A percentile compares a stretch with the other conserved stretches of the same genome.
Conservation (phyloP, 2,888 invertebrate species). For the Hydroisotoma schaefferi region DNA sequence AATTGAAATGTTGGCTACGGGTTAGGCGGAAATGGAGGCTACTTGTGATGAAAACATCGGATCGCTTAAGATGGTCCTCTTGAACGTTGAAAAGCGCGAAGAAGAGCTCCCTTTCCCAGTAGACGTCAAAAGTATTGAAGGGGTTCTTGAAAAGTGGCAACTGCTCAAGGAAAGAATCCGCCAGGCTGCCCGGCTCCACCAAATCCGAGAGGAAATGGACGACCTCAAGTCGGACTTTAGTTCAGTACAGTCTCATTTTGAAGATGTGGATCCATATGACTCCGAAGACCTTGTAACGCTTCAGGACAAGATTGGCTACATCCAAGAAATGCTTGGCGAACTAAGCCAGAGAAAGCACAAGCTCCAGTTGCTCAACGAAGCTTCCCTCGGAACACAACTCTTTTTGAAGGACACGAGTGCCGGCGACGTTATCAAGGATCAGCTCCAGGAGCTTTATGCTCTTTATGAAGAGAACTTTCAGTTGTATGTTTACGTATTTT, state of each 20-base stretch:
- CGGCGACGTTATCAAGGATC: slow-evolving; percentile 37
- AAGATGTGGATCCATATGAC: slow-evolving; percentile 43
- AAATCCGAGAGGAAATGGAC: slow-evolving; percentile 45
- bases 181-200: slow-evolving; percentile 43
- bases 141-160: slow-evolving; percentile 40
- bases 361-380: slow-evolving; percentile 45
- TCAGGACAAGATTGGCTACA: slow-evolving; percentile 42
- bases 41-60: slow-evolving; percentile 47
- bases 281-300: slow-evolving; percentile 40
- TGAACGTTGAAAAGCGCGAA: slow-evolving; percentile 40
- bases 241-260: slow-evolving; percentile 40
- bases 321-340: slow-evolving; percentile 38
- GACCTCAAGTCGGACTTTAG: slow-evolving; percentile 44
- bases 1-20: no score
- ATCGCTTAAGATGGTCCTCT: slow-evolving; percentile 41
- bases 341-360: slow-evolving; percentile 40
- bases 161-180: slow-evolving; percentile 42
- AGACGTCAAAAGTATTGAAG: background rate
- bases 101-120: background rate
- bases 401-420: slow-evolving; percentile 6
- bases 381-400: slow-evolving; percentile 40
- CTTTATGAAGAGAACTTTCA: slow-evolving; percentile 48
- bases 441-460: slow-evolving; percentile 45
- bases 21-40: slow-evolving; percentile 47
- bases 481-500: slow-evolving; percentile 33